Evolutionary conservation across 1,140 invertebrate species (phyloP).

Genomic region (Drosophila bifasciata): DNA sequence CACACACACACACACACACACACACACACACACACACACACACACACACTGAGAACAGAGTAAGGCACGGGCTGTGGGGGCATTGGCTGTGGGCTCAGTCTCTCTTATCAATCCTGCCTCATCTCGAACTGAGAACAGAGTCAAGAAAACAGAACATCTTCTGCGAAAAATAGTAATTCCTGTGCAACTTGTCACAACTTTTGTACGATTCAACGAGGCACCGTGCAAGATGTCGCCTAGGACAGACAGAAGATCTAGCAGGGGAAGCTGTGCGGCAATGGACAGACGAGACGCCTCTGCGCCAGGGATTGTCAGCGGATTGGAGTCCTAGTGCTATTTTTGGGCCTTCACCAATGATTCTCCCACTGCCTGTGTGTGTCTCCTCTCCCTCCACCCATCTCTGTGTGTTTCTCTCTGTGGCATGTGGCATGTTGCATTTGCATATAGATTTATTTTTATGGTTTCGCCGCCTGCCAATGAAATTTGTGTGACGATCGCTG

Average conservation of each 20-base stretch:
- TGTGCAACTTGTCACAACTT: slow-evolving; percentile 79
- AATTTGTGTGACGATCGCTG: slow-evolving; percentile 45
- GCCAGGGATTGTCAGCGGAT: slow-evolving; percentile 43
- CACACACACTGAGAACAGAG: no score
- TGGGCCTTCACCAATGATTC: slow-evolving; percentile 18
- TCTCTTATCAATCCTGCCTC: slow-evolving; percentile 75
- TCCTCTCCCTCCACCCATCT: slow-evolving; percentile 3
- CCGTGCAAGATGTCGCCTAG: no score
- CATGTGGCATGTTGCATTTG: slow-evolving; percentile 69
- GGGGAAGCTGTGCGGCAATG: slow-evolving; percentile 6
- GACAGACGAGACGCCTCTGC: slow-evolving; percentile 65
- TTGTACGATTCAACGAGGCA: slow-evolving; percentile 57
- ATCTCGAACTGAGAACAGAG: slow-evolving; percentile 42
- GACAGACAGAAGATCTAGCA: not conserved
- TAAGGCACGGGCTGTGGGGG: slow-evolving; percentile 12
- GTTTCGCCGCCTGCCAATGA: slow-evolving; percentile 32
- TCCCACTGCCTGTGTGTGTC: not conserved
- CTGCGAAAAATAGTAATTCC: slow-evolving; percentile 73
- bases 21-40: not conserved
- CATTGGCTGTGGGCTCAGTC: not conserved
- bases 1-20: no score
- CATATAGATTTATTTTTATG: slow-evolving; percentile 82
- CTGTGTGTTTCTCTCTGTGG: slow-evolving; percentile 15
- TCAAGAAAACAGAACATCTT: slow-evolving; percentile 59
- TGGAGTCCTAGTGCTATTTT: slow-evolving; percentile 58